Conservation (phyloP, 1,140 invertebrate genomes). For the Solen grandis region DNA sequence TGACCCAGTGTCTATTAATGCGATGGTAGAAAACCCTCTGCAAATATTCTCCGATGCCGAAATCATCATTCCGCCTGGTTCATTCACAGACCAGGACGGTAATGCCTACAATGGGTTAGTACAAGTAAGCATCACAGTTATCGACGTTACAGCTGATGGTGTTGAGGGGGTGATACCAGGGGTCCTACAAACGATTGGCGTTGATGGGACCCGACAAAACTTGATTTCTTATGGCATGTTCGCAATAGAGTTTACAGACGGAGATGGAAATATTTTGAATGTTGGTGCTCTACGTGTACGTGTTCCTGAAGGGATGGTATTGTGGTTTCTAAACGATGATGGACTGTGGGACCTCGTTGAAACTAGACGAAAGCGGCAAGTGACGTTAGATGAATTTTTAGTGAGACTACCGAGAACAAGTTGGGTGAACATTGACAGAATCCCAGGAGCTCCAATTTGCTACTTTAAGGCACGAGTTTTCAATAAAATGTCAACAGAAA, state of each 20-base stretch:
- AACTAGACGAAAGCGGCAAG: conserved; percentile 11
- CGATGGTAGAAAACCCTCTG: not conserved
- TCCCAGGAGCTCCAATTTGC: conserved; percentile 22
- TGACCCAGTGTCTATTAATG: not conserved
- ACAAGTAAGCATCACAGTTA: conserved; percentile 2
- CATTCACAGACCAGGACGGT: not conserved
- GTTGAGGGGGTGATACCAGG: not conserved
- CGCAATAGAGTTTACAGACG: not conserved
- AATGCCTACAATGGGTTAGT: not conserved
- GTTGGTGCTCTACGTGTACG: not conserved
- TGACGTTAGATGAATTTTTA: not conserved
- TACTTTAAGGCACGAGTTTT: conserved; percentile 26
- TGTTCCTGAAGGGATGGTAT: not conserved
- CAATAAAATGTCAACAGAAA: conserved; percentile 1
- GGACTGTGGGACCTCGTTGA: conserved; percentile 1
- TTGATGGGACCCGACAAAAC: not conserved
- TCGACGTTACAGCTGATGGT: not conserved
- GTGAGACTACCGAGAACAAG: not conserved
- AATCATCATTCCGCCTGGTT: not conserved
- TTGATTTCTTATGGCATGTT: conserved; percentile 2
- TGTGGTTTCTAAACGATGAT: not conserved
- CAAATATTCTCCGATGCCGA: not conserved
- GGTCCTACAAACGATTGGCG: not conserved
- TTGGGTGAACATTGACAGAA: conserved; percentile 25
- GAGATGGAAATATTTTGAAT: not conserved